Percentiles rank a stretch among this genome's conserved stretches.
Evolutionary conservation across 2,888 invertebrate species (phyloP).

Genomic region (Strigamia crassipes): DNA sequence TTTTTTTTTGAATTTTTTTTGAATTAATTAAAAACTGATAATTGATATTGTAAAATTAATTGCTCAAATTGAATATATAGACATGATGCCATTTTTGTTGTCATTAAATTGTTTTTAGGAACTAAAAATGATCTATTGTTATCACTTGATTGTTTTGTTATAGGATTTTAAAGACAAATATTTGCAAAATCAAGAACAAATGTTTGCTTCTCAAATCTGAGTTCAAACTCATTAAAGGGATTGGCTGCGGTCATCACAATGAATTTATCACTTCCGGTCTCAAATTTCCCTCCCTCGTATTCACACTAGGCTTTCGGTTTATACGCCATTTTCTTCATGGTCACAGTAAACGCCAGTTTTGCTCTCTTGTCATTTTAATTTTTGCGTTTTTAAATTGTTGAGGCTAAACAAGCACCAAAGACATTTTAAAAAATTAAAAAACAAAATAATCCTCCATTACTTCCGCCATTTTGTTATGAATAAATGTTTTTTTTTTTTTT

Average conservation of each 20-base stretch:
- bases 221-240: slow-evolving; percentile 10
- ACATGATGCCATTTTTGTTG: no score
- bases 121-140: no score
- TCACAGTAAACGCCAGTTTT: not conserved
- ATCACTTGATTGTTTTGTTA: not conserved
- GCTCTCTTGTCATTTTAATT: not conserved
- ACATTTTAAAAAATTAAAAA: not conserved
- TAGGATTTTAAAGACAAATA: not conserved
- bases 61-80: no score
- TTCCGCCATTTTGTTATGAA: not conserved
- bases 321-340: not conserved
- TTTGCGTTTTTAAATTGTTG: not conserved
- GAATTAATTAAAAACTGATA: not conserved
- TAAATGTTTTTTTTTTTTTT: not conserved
- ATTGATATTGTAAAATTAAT: no score
- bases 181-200: not conserved
- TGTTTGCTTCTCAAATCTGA: not conserved
- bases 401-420: not conserved
- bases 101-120: no score
- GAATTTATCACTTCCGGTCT: slow-evolving; percentile 10
- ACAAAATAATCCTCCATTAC: not conserved
- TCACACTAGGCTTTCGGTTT: not conserved
- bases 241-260: slow-evolving; percentile 10
- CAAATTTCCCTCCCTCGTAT: not conserved
- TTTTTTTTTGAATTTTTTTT: not conserved